Base-by-base conservation (phyloP, 2,113 vertebrate species). In the Zosterops pallidus region DNA sequence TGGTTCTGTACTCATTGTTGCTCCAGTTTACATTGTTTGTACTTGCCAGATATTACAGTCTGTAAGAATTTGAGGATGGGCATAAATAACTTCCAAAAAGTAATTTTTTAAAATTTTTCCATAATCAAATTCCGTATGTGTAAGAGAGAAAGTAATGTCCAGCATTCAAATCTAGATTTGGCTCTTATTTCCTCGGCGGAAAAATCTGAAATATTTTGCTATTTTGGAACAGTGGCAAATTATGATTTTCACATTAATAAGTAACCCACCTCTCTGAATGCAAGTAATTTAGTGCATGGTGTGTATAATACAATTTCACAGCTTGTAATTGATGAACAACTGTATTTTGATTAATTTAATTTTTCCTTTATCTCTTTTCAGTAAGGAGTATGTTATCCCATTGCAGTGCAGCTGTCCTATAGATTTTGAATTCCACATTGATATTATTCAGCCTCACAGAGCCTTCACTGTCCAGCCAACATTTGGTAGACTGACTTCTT, bases 321-420 rank as follows among this genome's bases (percentile, higher is more conserved):
- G 5, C 26, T 47, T 76, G 33, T 69, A 83, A 87, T 14, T 94
- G 56, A 75, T 91, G 52, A 57, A 31, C 31, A 71, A 14, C 37
- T 84, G 33, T 44, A n/a, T 9, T 83, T 78, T 55, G 47, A 68
- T 86, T 62, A 63, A 89, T 72, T 69, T 91, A 5, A 24, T 80
- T 69, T 63, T 85, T 91, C 23, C 20, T 89, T 86, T 78, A 20
- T 96, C 63, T 92, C 68, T 91, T 93, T 96, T 60, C 97, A 98
- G 98, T 78, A 98, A 98, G 93, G 94, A 94, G 33, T 98, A 97
- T n/a, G 91, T 96, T 67, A 98, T 99, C 96, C 98, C 98, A 16
- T 94, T 99, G 95, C 98, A 98, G 80, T 99, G 99, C 98, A 99
- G 98, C 97, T 99, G 98, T 83, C 99, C 99, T 22, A 86, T 99